These are phyloP conservation scores for Taenioides sp. DNA, from an alignment of 2,797 vertebrate genomes.

Conservation along the genomic window DNA sequence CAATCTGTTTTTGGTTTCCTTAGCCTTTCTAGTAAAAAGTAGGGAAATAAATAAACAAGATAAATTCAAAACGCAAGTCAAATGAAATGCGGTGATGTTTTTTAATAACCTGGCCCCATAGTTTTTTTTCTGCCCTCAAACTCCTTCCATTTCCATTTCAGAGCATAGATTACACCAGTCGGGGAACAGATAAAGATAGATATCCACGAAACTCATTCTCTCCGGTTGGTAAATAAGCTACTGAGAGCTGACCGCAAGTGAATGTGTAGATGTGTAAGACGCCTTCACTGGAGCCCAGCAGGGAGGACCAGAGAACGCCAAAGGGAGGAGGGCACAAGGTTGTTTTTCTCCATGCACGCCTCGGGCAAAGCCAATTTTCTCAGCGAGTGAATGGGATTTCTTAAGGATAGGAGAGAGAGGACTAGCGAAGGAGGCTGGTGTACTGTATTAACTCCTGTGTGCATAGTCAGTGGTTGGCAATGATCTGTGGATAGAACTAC, in stretches of 20 bases:
- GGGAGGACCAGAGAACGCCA: conserved; percentile 34
- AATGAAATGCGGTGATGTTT: neutral
- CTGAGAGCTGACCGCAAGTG: conserved; percentile 25
- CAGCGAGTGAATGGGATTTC: conserved; percentile 63
- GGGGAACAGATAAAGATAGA: conserved; percentile 66
- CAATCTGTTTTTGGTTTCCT: neutral
- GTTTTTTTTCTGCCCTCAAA: conserved; percentile 41
- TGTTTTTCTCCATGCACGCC: conserved; percentile 44
- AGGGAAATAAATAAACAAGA: neutral
- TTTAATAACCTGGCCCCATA: neutral
- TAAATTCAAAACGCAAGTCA: neutral
- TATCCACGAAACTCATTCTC: conserved; percentile 62
- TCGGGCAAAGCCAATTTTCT: conserved; percentile 62
- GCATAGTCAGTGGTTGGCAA: neutral
- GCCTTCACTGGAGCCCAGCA: conserved; percentile 41
- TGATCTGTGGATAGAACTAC: neutral
- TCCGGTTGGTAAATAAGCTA: conserved; percentile 56
- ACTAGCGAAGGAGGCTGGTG: conserved; percentile 20
- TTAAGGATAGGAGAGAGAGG: conserved; percentile 46
- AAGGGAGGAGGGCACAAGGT: conserved; percentile 16
- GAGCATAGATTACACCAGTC: conserved; percentile 49
- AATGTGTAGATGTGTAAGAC: conserved; percentile 40
- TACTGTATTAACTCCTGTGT: neutral
- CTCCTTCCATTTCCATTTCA: conserved; percentile 44
- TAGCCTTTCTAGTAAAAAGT: neutral